Conservation (phyloP, 2,797 vertebrate species). For the Peromyscus aztecus region DNA sequence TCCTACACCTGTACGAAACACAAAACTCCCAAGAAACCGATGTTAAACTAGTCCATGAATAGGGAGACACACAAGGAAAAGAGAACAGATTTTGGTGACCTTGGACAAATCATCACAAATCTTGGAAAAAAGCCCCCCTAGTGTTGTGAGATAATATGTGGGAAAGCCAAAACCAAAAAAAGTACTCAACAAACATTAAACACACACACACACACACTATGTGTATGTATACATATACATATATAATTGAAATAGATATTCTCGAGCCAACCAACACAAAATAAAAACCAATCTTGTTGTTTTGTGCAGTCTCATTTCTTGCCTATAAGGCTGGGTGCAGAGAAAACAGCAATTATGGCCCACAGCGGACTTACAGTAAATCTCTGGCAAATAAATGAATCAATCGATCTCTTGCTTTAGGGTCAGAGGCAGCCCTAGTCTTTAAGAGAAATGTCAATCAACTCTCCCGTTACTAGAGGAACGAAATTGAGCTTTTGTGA, state of each 20-base stretch:
- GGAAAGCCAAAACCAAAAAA: constrained; percentile 46
- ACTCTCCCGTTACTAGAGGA: constrained; percentile 39
- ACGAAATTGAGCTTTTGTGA: constrained; percentile 46
- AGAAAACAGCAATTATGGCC: constrained; percentile 62
- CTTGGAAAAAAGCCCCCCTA: background rate
- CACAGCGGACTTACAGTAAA: constrained; percentile 63
- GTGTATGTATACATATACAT: background rate
- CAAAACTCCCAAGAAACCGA: background rate
- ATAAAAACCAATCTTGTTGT: constrained; percentile 55
- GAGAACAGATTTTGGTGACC: background rate
- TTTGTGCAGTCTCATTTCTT: constrained; percentile 58
- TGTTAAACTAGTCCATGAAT: background rate
- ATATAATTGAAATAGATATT: constrained; percentile 51
- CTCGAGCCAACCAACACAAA: constrained; percentile 49
- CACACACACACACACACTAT: background rate
- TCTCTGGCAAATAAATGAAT: constrained; percentile 72
- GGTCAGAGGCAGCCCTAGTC: constrained; percentile 48
- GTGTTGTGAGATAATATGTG: background rate
- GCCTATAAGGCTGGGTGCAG: background rate
- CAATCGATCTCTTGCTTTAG: constrained; percentile 65
- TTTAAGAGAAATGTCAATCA: constrained; percentile 64
- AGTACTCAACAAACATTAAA: constrained; percentile 45
- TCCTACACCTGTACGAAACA: constrained; percentile 34
- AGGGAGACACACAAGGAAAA: background rate
- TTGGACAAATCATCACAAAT: constrained; percentile 20